Conservation (phyloP, 1,140 invertebrate genomes). For the Littorina saxatilis region DNA sequence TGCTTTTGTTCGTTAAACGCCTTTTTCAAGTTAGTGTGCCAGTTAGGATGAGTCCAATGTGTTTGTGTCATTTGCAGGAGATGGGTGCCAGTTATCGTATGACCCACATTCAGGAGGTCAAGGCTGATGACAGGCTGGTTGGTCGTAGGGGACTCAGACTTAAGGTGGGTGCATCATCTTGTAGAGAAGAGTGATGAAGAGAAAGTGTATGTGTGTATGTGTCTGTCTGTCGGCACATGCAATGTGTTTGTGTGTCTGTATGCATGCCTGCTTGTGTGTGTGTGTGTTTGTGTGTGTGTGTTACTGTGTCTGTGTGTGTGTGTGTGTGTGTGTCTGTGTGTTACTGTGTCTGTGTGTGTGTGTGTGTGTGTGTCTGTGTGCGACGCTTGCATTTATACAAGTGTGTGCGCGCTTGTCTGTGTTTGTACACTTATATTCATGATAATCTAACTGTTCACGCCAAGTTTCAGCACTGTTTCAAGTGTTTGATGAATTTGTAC, state of each 20-base stretch:
- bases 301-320: not conserved
- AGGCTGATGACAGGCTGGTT: slow-evolving; percentile 58
- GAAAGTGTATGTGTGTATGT: not conserved
- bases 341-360: not conserved
- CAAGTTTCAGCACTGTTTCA: not conserved
- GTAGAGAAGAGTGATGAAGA: not conserved
- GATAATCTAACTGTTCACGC: too few relatives aligned
- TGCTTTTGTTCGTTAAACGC: too few relatives aligned
- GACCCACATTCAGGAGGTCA: slow-evolving; percentile 66
- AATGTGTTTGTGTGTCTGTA: not conserved
- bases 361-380: not conserved
- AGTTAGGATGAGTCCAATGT: too few relatives aligned
- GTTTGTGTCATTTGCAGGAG: slow-evolving; percentile 27
- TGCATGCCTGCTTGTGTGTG: slow-evolving; percentile 5
- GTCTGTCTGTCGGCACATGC: not conserved
- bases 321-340: not conserved
- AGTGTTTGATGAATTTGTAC: slow-evolving; percentile 23
- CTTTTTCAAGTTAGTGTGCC: too few relatives aligned
- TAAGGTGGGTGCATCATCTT: slow-evolving; percentile 52
- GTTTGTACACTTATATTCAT: too few relatives aligned
- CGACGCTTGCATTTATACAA: too few relatives aligned
- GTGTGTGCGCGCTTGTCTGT: too few relatives aligned
- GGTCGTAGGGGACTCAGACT: slow-evolving; percentile 65
- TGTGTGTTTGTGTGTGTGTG: not conserved
- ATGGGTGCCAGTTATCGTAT: slow-evolving; percentile 62